Conservation (phyloP, 2,797 vertebrate genomes). For the Tinamus major region DNA sequence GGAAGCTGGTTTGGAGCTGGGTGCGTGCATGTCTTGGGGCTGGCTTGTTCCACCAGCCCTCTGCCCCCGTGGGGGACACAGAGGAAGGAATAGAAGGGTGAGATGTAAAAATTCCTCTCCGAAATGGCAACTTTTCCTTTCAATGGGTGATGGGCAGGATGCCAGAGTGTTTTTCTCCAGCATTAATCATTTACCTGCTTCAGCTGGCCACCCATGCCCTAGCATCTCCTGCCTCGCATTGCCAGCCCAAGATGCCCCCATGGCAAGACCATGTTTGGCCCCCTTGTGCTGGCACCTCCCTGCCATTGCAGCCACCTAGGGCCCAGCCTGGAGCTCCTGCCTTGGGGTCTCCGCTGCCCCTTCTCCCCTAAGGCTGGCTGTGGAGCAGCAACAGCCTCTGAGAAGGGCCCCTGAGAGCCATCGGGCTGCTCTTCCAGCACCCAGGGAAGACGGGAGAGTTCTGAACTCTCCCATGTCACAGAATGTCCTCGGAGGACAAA, state of each 20-base stretch:
- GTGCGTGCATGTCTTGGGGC: background rate
- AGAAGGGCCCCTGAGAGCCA: background rate
- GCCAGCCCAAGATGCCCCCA: background rate
- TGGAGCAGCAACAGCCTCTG: background rate
- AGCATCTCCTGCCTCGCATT: background rate
- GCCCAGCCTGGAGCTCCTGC: background rate
- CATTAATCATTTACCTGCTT: constrained; percentile 56
- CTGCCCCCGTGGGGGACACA: background rate
- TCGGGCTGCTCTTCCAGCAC: background rate
- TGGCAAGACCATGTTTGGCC: accelerated
- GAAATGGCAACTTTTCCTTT: background rate
- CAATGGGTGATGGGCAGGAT: background rate
- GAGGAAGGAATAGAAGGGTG: background rate
- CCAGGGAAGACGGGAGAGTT: no score
- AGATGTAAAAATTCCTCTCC: background rate
- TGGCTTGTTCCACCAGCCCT: background rate
- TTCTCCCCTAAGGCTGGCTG: background rate
- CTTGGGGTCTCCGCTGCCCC: no score
- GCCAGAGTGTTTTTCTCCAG: constrained; percentile 14
- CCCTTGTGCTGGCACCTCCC: background rate
- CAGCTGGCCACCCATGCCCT: background rate
- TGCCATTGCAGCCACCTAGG: accelerated
- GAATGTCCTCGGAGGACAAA: background rate
- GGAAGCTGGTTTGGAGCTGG: constrained; percentile 48
- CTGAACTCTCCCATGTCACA: no score